These are phyloP conservation scores for Paracyclopina nana DNA, from an alignment of 1,140 invertebrate species.

Conservation along the genomic window DNA sequence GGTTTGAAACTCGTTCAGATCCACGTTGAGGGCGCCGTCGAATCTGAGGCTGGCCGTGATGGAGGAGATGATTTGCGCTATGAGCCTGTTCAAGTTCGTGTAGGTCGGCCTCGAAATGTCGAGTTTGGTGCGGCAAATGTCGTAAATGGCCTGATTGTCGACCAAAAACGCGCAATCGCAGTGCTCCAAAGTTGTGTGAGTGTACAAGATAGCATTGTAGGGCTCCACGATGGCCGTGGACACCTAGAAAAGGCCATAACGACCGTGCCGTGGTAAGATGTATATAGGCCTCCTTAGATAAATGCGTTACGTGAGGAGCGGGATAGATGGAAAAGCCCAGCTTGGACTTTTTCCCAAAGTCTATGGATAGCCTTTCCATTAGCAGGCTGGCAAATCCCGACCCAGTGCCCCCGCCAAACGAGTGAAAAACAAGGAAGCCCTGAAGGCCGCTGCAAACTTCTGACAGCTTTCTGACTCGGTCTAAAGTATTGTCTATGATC, in stretches of 20 bases:
- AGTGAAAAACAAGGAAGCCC: conserved; percentile 42
- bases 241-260: conserved; percentile 24
- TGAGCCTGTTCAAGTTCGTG: conserved; percentile 35
- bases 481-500: conserved; percentile 29
- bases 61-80: conserved; percentile 52
- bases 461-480: conserved; percentile 29
- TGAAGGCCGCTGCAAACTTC: conserved; percentile 38
- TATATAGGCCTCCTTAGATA: no score
- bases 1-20: conserved; percentile 43
- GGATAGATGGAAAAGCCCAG: neutral
- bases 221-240: conserved; percentile 44
- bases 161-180: conserved; percentile 46
- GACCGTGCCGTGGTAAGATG: no score
- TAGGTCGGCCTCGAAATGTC: conserved; percentile 39
- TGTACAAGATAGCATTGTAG: conserved; percentile 45
- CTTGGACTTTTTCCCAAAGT: neutral
- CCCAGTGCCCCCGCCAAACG: conserved; percentile 37
- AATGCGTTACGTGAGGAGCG: conserved; percentile 33
- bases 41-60: conserved; percentile 58
- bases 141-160: conserved; percentile 50
- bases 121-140: conserved; percentile 40
- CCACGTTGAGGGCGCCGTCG: conserved; percentile 45
- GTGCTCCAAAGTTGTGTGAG: conserved; percentile 45
- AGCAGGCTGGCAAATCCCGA: conserved; percentile 22
- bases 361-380: conserved; percentile 18